Conservation (phyloP, 2,888 invertebrate genomes). For the Cryptophagus acutangulus region DNA sequence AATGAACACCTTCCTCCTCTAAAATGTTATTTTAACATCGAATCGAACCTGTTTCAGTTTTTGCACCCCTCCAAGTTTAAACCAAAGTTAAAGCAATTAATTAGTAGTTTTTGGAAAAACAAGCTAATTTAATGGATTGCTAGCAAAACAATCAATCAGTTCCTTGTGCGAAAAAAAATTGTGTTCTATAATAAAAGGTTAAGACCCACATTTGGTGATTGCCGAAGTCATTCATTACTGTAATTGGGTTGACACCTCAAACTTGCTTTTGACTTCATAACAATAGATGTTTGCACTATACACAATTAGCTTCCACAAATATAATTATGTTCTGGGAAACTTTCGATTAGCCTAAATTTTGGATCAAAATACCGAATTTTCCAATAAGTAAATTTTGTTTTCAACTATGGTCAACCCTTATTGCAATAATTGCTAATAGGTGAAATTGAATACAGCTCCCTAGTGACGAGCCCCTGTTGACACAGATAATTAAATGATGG, state of each 20-base stretch:
- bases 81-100: not conserved
- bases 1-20: too few species aligned
- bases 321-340: too few species aligned
- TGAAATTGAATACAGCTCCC: constrained; percentile 31
- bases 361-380: too few species aligned
- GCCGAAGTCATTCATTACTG: constrained; percentile 38
- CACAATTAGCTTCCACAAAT: too few species aligned
- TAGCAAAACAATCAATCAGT: constrained; percentile 1
- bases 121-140: not conserved
- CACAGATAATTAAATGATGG: constrained; percentile 36
- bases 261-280: not conserved
- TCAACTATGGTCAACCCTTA: constrained; percentile 27
- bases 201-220: constrained; percentile 31
- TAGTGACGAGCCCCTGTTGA: constrained; percentile 34
- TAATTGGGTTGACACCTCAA: constrained; percentile 31
- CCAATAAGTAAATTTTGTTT: not conserved
- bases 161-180: constrained; percentile 1
- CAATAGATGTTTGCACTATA: too few species aligned
- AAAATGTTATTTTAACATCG: too few species aligned
- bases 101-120: not conserved
- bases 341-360: too few species aligned
- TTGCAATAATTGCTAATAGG: constrained; percentile 24
- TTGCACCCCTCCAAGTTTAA: too few species aligned
- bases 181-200: constrained; percentile 8
- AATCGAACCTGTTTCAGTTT: too few species aligned